Evolutionary conservation across 1,140 invertebrate species (phyloP), one percentile per base, ranked within the genome.

Genomic region (Tyrophagus putrescentiae): DNA sequence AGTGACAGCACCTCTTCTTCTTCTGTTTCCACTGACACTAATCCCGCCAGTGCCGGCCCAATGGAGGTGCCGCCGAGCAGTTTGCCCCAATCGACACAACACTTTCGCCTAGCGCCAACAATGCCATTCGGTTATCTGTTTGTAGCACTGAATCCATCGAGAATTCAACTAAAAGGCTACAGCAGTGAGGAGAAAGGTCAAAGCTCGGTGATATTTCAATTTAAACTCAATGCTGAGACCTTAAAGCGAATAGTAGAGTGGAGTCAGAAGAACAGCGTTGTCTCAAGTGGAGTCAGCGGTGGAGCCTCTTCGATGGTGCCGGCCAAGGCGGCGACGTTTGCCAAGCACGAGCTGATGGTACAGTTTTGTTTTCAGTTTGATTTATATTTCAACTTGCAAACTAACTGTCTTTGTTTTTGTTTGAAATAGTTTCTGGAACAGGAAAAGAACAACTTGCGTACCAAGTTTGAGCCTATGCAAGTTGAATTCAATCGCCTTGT

Each of bases 371-470:
- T n/a, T n/a, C n/a, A n/a, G n/a, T n/a, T n/a, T n/a, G n/a, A n/a
- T n/a, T n/a, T n/a, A n/a, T n/a, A n/a, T n/a, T n/a, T n/a, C n/a
- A n/a, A n/a, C n/a, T n/a, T n/a, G n/a, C n/a, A n/a, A n/a, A n/a
- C n/a, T n/a, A n/a, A n/a, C n/a, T n/a, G n/a, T 39, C 13, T 56
- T 39, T 28, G 2, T 16, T 13, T 56, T 56, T 29, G 29, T 42
- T 50, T 59, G 1, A 1, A 45, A 1, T 48, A 63, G 62, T 48
- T 60, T 11, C 32, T 63, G 5, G 58, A 63, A 31, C 58, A 53
- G 23, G 23, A 60, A 44, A 32, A 44, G 18, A n/a, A 31, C 27
- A 6, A 23, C 2, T 21, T 63, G 3, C 18, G 41, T 18, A 6
- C n/a, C 18, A 50, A 33, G 13, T 63, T 48, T 29, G 11, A 53